phyloP scores from a whole-genome alignment of 2,888 invertebrate genomes.

The Drosophila paramelanica region DNA sequence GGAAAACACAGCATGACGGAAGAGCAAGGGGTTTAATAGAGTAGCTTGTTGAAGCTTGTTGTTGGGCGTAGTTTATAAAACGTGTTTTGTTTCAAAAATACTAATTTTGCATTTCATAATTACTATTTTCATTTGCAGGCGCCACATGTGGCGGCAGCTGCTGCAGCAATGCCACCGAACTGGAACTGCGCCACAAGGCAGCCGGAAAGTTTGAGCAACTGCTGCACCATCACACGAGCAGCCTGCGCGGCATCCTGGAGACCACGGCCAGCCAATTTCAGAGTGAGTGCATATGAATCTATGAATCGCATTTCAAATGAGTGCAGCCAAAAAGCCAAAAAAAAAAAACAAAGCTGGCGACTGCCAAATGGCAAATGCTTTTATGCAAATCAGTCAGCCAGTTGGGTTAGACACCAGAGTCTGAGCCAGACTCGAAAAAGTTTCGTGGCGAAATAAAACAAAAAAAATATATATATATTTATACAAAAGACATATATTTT shows the following conservation, averaged over 20 bases:
- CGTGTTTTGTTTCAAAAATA: not conserved
- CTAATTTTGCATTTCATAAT: constrained; percentile 9
- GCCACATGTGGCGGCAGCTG: constrained; percentile 84
- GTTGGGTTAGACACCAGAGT: constrained; percentile 12
- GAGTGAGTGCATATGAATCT: constrained; percentile 87
- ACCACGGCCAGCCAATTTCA: constrained; percentile 90
- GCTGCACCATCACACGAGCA: constrained; percentile 89
- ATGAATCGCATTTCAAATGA: constrained; percentile 17
- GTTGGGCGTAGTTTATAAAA: not conserved
- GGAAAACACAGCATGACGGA: constrained; percentile 27
- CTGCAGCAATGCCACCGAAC: constrained; percentile 84
- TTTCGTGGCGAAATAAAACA: constrained; percentile 25
- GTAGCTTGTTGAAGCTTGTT: not conserved
- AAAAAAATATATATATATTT: constrained; percentile 4
- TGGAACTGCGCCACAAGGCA: constrained; percentile 82
- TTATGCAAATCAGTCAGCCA: constrained; percentile 66
- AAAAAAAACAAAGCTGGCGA: not conserved
- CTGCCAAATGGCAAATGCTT: constrained; percentile 42
- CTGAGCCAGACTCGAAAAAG: constrained; percentile 57
- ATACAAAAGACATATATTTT: constrained; percentile 49
- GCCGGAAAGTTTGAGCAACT: constrained; percentile 88
- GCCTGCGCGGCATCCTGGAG: constrained; percentile 90
- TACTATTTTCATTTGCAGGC: constrained; percentile 70
- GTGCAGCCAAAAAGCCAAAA: constrained; percentile 17
- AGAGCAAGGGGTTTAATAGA: constrained; percentile 7